phyloP scores from a whole-genome alignment of 1,140 invertebrate species.

The Mycetomoellerius zeteki region DNA sequence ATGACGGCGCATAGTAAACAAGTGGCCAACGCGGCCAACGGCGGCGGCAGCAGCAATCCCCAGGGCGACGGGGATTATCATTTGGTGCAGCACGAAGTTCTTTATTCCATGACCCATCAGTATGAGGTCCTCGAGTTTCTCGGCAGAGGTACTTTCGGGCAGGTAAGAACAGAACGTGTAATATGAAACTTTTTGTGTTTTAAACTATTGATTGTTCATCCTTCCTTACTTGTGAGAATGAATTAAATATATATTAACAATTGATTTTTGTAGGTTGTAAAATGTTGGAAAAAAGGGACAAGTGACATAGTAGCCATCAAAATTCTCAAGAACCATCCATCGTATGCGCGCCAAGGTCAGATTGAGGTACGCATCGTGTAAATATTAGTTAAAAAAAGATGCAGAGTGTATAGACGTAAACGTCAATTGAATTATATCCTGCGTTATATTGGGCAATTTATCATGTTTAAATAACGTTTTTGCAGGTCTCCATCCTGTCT shows the following conservation, averaged over 20 bases:
- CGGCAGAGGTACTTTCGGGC: constrained; percentile 99
- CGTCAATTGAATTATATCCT: neutral
- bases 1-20: constrained; percentile 94
- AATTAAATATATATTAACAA: neutral
- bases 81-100: constrained; percentile 98
- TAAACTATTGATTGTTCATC: neutral
- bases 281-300: constrained; percentile 99
- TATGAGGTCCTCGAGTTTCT: constrained; percentile 99
- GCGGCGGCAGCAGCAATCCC: constrained; percentile 89
- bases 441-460: neutral
- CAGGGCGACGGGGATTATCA: constrained; percentile 98
- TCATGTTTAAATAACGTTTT: neutral
- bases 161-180: constrained; percentile 86
- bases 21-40: constrained; percentile 83
- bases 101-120: constrained; percentile 96
- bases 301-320: constrained; percentile 99
- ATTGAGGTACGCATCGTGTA: constrained; percentile 93
- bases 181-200: neutral
- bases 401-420: too few relatives aligned
- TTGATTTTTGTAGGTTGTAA: constrained; percentile 92
- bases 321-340: constrained; percentile 99
- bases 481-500: constrained; percentile 97
- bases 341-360: constrained; percentile 99
- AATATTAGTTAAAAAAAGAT: neutral
- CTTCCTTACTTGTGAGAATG: neutral